phyloP scores from a whole-genome alignment of 2,888 invertebrate genomes.

The Balanococcus diminutus region DNA sequence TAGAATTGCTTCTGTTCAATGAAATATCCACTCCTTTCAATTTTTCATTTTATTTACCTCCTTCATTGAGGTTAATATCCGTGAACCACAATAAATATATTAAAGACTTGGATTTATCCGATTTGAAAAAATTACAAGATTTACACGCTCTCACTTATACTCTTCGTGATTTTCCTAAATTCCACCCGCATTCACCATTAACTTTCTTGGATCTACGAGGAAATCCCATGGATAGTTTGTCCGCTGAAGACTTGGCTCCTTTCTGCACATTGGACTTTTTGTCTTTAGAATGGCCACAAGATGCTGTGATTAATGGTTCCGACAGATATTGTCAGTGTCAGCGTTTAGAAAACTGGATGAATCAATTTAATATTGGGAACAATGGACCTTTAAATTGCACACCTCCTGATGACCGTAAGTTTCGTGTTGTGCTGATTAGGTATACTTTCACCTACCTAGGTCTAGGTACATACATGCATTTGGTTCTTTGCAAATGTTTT shows the following conservation, averaged over 20 bases:
- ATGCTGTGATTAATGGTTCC: conserved; percentile 8
- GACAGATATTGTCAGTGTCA: neutral
- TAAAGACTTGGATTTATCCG: neutral
- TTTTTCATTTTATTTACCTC: neutral
- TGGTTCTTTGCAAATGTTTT: neutral
- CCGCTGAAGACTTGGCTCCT: conserved; percentile 5
- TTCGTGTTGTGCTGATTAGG: neutral
- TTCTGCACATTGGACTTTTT: neutral
- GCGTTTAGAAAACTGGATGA: conserved; percentile 5
- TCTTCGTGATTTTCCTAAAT: neutral
- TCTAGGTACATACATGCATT: neutral
- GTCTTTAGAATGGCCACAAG: neutral
- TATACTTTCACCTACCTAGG: neutral
- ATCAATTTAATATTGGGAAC: neutral
- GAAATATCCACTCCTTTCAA: neutral
- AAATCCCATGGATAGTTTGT: neutral
- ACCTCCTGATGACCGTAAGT: neutral
- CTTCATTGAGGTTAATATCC: neutral
- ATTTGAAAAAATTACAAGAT: neutral
- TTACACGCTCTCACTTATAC: neutral
- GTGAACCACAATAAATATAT: neutral
- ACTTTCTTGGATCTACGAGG: neutral
- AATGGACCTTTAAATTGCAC: conserved; percentile 12
- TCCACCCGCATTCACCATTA: neutral
- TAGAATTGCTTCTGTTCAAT: neutral